Conservation (phyloP, 2,797 vertebrate genomes). For the Hippopotamyrus pictus region DNA sequence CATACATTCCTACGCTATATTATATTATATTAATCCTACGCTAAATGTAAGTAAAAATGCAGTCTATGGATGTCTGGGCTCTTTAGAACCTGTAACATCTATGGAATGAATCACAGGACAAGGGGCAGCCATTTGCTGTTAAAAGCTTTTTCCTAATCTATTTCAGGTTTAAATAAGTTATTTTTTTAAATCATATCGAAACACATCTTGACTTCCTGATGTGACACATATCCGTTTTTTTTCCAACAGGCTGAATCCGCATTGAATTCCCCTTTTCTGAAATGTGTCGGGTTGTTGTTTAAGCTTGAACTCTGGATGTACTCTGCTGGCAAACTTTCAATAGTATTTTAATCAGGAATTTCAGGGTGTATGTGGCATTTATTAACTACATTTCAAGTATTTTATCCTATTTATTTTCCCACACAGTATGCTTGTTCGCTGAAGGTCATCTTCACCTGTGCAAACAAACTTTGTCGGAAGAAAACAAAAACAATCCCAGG, state of each 20-base stretch:
- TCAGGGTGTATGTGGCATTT: not conserved
- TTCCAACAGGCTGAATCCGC: not conserved
- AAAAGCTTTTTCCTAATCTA: not conserved
- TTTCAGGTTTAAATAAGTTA: not conserved
- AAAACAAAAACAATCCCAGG: not conserved
- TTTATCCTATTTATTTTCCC: not conserved
- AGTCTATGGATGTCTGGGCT: not conserved
- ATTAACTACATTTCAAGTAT: not conserved
- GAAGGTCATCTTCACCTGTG: not conserved
- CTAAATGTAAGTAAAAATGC: not conserved
- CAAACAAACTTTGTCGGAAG: not conserved
- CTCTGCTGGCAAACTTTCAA: not conserved
- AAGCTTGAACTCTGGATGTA: not conserved
- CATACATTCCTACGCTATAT: not conserved
- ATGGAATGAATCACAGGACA: not conserved
- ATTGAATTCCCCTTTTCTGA: not conserved
- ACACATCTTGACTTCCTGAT: not conserved
- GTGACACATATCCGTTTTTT: not conserved
- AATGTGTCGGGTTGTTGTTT: not conserved
- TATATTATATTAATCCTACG: no score
- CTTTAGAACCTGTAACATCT: not conserved
- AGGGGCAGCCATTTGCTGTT: not conserved
- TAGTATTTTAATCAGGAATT: not conserved
- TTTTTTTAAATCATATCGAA: not conserved
- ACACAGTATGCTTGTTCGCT: not conserved